Percentiles rank a stretch among this genome's conserved stretches.
These are phyloP conservation scores for Desmophyllum pertusum DNA, from an alignment of 92 coral and sea anemone genomes.

Conservation along the genomic window DNA sequence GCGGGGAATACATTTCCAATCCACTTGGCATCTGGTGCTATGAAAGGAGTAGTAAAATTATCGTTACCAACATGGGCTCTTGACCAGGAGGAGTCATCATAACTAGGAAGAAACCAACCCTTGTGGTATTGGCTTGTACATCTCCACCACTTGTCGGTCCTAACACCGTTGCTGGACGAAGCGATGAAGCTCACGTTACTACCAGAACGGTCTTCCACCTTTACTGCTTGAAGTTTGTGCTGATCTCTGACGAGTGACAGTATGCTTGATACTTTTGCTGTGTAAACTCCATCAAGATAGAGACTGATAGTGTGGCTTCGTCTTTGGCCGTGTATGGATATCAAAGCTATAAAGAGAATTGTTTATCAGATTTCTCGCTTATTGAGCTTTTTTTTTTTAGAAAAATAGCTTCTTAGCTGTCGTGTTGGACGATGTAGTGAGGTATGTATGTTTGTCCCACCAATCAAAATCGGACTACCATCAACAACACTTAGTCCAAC, in stretches of 20 bases:
- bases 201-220: background rate
- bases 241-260: no score
- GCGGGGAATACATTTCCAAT: background rate
- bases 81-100: background rate
- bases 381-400: no score
- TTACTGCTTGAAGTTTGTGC: background rate
- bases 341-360: background rate
- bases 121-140: background rate
- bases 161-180: background rate
- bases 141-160: background rate
- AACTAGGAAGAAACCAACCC: conserved; percentile 1
- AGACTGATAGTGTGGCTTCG: background rate
- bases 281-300: background rate
- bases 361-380: no score
- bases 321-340: background rate
- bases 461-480: no score
- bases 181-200: background rate
- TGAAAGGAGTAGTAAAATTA: background rate
- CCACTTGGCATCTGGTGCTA: conserved; percentile 2
- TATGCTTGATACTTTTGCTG: background rate
- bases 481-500: no score
- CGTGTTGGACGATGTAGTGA: no score
- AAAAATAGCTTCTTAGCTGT: no score
- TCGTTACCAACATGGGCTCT: background rate
- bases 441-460: no score